phyloP scores from a whole-genome alignment of 2,797 vertebrate species.

The Sebastiscus albofasciatus region DNA sequence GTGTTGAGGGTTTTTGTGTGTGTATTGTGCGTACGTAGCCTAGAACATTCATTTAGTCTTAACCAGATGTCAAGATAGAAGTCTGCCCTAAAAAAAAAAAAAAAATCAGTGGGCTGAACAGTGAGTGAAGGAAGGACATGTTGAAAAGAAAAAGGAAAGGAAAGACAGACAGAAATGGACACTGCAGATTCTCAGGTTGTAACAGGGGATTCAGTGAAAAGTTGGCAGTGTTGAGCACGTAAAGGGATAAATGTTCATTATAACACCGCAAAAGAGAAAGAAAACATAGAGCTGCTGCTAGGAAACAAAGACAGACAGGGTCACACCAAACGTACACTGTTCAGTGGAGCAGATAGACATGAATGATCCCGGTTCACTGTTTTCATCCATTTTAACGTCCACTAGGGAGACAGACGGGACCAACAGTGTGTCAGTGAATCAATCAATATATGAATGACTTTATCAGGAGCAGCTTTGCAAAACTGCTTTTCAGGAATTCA shows the following conservation, averaged over 20 bases:
- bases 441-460: background rate
- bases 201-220: background rate
- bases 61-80: background rate
- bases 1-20: background rate
- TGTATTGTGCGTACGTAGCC: slow-evolving; percentile 22
- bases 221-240: slow-evolving; percentile 24
- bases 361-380: background rate
- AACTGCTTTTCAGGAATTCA: background rate
- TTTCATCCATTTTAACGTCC: background rate
- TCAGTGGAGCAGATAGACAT: background rate
- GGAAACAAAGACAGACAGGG: background rate
- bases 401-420: background rate
- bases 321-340: background rate
- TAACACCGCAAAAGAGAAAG: background rate
- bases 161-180: background rate
- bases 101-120: background rate
- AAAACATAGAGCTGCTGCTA: background rate
- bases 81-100: background rate
- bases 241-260: slow-evolving; percentile 7
- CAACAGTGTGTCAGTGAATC: background rate
- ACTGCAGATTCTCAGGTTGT: background rate
- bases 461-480: background rate
- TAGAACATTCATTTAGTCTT: slow-evolving; percentile 44
- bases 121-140: background rate
- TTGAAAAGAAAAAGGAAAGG: background rate